Base-by-base conservation (phyloP, 2,888 invertebrate genomes). In the Volucella bombylans region DNA sequence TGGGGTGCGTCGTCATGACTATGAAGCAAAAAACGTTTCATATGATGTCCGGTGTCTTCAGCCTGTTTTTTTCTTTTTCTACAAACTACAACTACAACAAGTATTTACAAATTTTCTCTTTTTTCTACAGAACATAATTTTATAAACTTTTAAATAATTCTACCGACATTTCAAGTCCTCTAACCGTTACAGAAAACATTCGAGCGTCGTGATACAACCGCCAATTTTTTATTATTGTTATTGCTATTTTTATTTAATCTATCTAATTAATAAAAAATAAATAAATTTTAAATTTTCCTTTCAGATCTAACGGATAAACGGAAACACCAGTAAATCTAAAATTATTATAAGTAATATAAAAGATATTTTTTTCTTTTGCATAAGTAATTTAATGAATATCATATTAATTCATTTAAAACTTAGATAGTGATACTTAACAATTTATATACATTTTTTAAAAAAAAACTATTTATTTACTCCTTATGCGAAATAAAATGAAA, bases 391-490 rank as follows among this genome's bases (percentile, higher is more conserved):
- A 62, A 65, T 38, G n/a, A 31, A n/a, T 15, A 74, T 50, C 1
- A 1, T 12, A 59, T 39, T 41, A 55, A 74, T 39, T 71, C 59
- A 67, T 62, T 67, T 64, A 72, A 31, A 79, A 62, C 57, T 71
- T 85, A 80, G 80, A 85, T 85, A 85, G 85, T 85, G 80, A 80
- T 62, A 76, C 49, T 15, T 76, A 45, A 71, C 80, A 72, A 65
- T 83, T 64, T 74, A 49, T 59, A 72, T 47, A 67, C 54, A 79
- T 65, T 45, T 2, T 31, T 14, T 11, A 72, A n/a, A n/a, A n/a
- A n/a, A n/a, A n/a, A 55, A 14, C 57, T 62, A 57, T 52, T 76
- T 54, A 76, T 69, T 81, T 68, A 72, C 43, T 72, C 68, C 76
- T 61, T 64, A 57, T 39, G 71, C 69, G 69, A 71, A 39, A 39